These are phyloP conservation scores for Temnothorax unifasciatus DNA, from an alignment of 2,888 invertebrate species.

Conservation along the genomic window DNA sequence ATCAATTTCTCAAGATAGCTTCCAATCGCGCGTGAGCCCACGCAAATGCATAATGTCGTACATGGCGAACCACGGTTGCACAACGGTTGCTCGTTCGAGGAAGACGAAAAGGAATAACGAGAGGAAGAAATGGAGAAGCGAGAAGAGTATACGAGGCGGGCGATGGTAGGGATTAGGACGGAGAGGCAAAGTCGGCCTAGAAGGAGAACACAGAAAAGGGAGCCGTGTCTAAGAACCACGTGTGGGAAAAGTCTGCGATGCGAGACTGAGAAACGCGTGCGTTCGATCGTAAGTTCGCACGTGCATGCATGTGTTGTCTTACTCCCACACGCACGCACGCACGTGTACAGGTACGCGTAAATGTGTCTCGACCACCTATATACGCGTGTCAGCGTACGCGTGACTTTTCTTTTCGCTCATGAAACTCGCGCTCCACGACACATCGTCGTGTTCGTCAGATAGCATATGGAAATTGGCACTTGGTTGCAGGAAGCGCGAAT, in stretches of 20 bases:
- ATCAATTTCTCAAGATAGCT: neutral
- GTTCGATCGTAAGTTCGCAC: slow-evolving; percentile 80
- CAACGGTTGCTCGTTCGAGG: slow-evolving; percentile 51
- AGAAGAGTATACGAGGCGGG: slow-evolving; percentile 50
- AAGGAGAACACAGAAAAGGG: slow-evolving; percentile 72
- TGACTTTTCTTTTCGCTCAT: slow-evolving; percentile 44
- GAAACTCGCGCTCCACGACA: slow-evolving; percentile 32
- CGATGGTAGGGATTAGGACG: slow-evolving; percentile 58
- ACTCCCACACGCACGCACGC: neutral
- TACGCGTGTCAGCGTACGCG: slow-evolving; percentile 56
- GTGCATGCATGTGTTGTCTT: slow-evolving; percentile 64
- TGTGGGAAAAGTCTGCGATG: slow-evolving; percentile 83
- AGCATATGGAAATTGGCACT: slow-evolving; percentile 22
- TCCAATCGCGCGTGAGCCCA: neutral
- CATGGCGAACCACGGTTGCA: slow-evolving; percentile 36
- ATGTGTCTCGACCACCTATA: slow-evolving; percentile 56
- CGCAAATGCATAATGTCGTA: neutral
- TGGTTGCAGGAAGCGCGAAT: slow-evolving; percentile 30
- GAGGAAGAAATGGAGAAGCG: slow-evolving; percentile 60
- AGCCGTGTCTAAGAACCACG: slow-evolving; percentile 75
- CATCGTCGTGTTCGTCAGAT: slow-evolving; percentile 22
- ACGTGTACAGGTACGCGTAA: slow-evolving; percentile 8
- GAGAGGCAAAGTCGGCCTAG: slow-evolving; percentile 68
- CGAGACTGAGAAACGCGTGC: slow-evolving; percentile 84
- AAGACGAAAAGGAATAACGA: slow-evolving; percentile 43